A percentile compares a stretch with the other conserved stretches of the same genome.
phyloP scores from a whole-genome alignment of 2,888 invertebrate species.

The Geophilus truncorum region DNA sequence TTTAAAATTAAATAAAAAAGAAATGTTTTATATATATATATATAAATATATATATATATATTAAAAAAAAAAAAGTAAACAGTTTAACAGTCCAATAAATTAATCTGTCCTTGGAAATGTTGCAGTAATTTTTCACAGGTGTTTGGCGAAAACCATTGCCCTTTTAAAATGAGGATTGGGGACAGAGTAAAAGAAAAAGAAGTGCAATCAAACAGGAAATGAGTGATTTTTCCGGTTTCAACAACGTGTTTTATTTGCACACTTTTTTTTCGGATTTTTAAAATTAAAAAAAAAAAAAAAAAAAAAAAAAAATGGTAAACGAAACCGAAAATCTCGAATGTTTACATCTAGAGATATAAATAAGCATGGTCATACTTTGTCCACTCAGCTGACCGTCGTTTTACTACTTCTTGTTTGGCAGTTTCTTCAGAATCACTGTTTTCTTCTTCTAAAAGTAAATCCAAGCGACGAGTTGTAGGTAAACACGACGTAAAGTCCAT shows the following conservation, averaged over 20 bases:
- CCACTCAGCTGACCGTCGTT: background rate
- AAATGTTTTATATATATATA: no score
- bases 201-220: background rate
- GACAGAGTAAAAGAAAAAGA: background rate
- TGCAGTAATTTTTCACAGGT: background rate
- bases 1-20: background rate
- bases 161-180: background rate
- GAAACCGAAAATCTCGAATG: background rate
- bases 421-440: background rate
- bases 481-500: background rate
- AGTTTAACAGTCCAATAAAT: background rate
- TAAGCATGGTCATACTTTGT: background rate
- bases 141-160: background rate
- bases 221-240: background rate
- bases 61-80: background rate
- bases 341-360: background rate
- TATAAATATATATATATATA: no score
- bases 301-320: background rate
- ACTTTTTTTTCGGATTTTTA: no score
- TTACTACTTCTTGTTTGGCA: background rate
- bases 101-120: background rate
- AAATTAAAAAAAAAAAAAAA: background rate
- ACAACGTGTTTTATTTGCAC: background rate
- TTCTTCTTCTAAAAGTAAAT: background rate
- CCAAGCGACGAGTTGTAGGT: background rate